Evolutionary conservation across 92 coral and sea anemone genomes (phyloP).

Genomic region (Pocillopora meandrina): DNA sequence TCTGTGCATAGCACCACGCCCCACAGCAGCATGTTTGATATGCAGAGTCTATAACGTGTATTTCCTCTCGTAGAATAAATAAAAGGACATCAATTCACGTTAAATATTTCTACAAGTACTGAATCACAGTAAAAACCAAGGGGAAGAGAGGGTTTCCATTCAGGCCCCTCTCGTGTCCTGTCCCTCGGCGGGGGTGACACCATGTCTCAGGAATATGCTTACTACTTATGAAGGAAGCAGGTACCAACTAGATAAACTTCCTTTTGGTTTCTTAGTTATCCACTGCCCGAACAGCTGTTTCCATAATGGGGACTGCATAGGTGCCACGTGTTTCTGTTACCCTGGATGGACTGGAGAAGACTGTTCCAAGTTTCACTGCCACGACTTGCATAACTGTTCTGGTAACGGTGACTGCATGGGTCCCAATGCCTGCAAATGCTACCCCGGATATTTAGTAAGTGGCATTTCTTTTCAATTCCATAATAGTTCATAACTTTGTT

Average conservation of each 20-base stretch:
- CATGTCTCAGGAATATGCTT: no score
- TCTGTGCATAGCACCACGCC: no score
- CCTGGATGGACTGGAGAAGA: slow-evolving; percentile 72
- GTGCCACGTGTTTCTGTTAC: slow-evolving; percentile 61
- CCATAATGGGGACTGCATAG: slow-evolving; percentile 64
- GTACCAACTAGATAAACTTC: neutral
- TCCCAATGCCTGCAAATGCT: slow-evolving; percentile 70
- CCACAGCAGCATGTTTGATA: no score
- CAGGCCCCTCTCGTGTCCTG: no score
- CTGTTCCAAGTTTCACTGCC: slow-evolving; percentile 66
- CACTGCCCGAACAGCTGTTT: slow-evolving; percentile 62
- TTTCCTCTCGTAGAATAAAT: no score
- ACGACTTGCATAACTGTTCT: slow-evolving; percentile 67
- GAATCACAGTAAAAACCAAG: no score
- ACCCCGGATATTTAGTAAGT: slow-evolving; percentile 60
- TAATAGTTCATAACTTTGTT: neutral
- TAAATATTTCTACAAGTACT: no score
- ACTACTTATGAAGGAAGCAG: neutral
- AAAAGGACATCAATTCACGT: no score
- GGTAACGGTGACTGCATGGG: slow-evolving; percentile 68
- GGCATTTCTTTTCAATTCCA: neutral
- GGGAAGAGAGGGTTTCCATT: no score
- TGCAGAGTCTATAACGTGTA: no score
- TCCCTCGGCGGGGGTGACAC: no score
- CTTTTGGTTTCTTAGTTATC: slow-evolving; percentile 26